Base-by-base conservation (phyloP, 2,888 invertebrate species). In the Cheilosia pagana region DNA sequence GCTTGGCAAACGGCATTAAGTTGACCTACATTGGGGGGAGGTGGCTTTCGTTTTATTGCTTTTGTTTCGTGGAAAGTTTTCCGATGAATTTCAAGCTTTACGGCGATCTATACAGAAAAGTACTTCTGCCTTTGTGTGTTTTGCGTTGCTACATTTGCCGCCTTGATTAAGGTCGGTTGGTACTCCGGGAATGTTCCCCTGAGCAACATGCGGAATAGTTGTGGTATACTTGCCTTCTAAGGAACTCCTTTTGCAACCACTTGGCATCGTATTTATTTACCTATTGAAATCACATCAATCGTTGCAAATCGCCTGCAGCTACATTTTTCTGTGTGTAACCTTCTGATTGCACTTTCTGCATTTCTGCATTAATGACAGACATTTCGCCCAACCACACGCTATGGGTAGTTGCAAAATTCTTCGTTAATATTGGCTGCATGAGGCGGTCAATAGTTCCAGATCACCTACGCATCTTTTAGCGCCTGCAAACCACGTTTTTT, bases 381-480 rank as follows among this genome's bases (percentile, higher is more conserved):
- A 19, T 28, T 67, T 50, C 48, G 25, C 39, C 31, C 14, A n/a
- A 28, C 28, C 31, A 8, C 23, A 10, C 23, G 10, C 39, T 53
- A 2, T 55, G 21, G 5, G 50, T 23, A 28, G 39, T 81, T 75
- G 43, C 57, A 62, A 63, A 63, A 62, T 43, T 43, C 21, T 21
- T 39, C 57, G 59, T 52, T 41, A 57, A 48, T 74, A 19, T 57
- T 35, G 6, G 41, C 10, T 39, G 23, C 35, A 14, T 35, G 14
- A 71, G 28, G 60, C 39, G 25, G 53, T 60, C 72, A 63, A 50
- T 68, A 81, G 59, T 70, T 76, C 67, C 62, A 59, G 81, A 81
- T 81, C 71, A 67, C 85, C 81, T 76, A 81, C 85, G 75, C 81
- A 71, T 81, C 75, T 75, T 19, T 45, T 52, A 53, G 25, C 60